Base-by-base conservation (phyloP, 2,113 vertebrate genomes). In the Tachuris rubrigastra region DNA sequence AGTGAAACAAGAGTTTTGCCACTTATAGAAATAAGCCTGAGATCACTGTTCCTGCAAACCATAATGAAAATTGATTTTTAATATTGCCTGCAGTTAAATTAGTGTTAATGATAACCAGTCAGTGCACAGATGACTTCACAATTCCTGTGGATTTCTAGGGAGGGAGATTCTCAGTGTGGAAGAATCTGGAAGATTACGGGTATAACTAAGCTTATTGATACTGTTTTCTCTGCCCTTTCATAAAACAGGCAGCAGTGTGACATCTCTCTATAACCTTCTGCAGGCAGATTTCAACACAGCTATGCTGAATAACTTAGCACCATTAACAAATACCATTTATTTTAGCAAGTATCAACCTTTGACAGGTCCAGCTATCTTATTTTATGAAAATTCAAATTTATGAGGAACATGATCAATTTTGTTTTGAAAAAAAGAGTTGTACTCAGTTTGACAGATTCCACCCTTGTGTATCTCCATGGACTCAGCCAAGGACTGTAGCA, bases 381-480 rank as follows among this genome's bases (percentile, higher is more conserved):
- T 75, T 12, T 17, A 30, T 1, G 0, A 3, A 35, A 84, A 20
- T 22, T 55, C 19, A 63, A 37, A 47, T 24, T n/a, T 23, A 42
- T 0, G 0, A 72, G 27, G 23, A 76, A 31, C 2, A 11, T 3
- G 14, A 69, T 27, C 19, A 42, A 2, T 18, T 14, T 9, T 37
- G n/a, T 63, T 71, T n/a, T 8, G 7, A 9, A 28, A 33, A 33
- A 15, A 62, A 21, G 35, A 44, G 5, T 10, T 60, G 14, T 24
- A 27, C 4, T 22, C 17, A 14, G 19, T 41, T 69, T 55, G 42
- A 16, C 67, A 84, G 46, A 30, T 35, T 33, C 41, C 56, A 30
- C 35, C 17, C 33, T 35, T 22, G 12, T 42, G 14, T 33, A 42
- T 27, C 37, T 58, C 52, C 47, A 37, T 1, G 0, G 9, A 27